Evolutionary conservation across 30 jellyfish, hydroid and myxozoan species (phyloP).

Genomic region (Haliclystus octoradiatus): DNA sequence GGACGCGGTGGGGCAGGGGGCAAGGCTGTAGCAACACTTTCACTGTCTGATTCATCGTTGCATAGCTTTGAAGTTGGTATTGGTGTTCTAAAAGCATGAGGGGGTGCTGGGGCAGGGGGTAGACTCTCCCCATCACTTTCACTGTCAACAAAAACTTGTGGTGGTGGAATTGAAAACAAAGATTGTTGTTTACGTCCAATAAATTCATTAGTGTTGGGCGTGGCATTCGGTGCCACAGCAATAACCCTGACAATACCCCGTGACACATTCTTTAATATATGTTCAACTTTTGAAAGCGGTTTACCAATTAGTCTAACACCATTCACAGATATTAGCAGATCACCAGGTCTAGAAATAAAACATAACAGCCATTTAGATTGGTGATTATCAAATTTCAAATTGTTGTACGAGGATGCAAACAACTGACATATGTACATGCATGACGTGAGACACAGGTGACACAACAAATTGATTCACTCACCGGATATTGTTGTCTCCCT

Average conservation of each 20-base stretch:
- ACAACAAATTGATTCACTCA: neutral
- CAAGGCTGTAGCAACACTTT: conserved; percentile 69
- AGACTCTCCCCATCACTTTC: conserved; percentile 68
- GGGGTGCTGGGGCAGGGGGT: conserved; percentile 92
- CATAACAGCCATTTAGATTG: neutral
- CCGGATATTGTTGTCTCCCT: conserved; percentile 14
- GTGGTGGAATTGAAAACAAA: neutral
- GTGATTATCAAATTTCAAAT: neutral
- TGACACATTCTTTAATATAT: conserved; percentile 51
- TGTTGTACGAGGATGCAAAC: too few species aligned
- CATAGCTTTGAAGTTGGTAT: conserved; percentile 1
- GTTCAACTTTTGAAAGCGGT: conserved; percentile 79
- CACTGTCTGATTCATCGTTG: conserved; percentile 41
- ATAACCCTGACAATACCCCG: conserved; percentile 81
- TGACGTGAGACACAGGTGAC: neutral
- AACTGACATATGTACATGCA: too few species aligned
- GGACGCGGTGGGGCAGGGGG: conserved; percentile 97
- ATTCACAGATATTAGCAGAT: conserved; percentile 61
- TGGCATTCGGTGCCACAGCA: conserved; percentile 31
- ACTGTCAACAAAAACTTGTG: neutral
- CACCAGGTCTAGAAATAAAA: conserved; percentile 59
- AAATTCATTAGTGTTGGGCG: neutral
- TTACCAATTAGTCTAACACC: conserved; percentile 71
- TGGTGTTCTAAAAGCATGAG: neutral
- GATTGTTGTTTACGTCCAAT: neutral